Conservation (phyloP, 2,797 vertebrate species). For the Coluber constrictor region DNA sequence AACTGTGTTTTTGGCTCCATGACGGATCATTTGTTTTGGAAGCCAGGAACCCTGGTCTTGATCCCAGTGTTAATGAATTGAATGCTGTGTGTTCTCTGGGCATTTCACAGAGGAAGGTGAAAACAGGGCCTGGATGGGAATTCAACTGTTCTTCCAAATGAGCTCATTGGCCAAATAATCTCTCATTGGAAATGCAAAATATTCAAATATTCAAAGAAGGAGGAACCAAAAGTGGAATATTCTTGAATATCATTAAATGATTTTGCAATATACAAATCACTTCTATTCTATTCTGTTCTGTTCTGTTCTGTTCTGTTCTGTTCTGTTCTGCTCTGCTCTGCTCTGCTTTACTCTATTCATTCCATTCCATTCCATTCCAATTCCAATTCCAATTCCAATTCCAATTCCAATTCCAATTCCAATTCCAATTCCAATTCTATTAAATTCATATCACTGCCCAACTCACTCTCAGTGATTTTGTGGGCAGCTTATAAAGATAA, state of each 20-base stretch:
- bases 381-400: too few relatives aligned
- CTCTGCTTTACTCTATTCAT: too few relatives aligned
- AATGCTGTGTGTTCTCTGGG: slow-evolving; percentile 38
- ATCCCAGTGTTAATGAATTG: slow-evolving; percentile 66
- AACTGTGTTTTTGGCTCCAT: slow-evolving; percentile 59
- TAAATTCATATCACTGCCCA: not conserved
- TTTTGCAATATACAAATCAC: not conserved
- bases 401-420: too few relatives aligned
- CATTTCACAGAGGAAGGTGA: slow-evolving; percentile 52
- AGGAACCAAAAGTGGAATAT: slow-evolving; percentile 50
- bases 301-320: too few relatives aligned
- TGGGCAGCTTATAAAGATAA: not conserved
- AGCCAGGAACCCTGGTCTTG: slow-evolving; percentile 59
- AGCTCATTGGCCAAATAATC: slow-evolving; percentile 50
- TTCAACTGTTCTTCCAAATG: slow-evolving; percentile 35
- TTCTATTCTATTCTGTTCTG: too few relatives aligned
- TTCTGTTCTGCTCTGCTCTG: too few relatives aligned
- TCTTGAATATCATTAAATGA: slow-evolving; percentile 28
- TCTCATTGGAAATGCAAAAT: slow-evolving; percentile 52
- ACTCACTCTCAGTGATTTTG: not conserved
- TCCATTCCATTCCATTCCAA: too few relatives aligned
- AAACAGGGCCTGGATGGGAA: slow-evolving; percentile 40
- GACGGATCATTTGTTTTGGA: slow-evolving; percentile 64
- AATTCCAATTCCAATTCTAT: too few relatives aligned
- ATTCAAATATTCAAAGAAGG: not conserved